Evolutionary conservation across 1,140 invertebrate genomes (phyloP).

Genomic region (Trichonephila clavata): DNA sequence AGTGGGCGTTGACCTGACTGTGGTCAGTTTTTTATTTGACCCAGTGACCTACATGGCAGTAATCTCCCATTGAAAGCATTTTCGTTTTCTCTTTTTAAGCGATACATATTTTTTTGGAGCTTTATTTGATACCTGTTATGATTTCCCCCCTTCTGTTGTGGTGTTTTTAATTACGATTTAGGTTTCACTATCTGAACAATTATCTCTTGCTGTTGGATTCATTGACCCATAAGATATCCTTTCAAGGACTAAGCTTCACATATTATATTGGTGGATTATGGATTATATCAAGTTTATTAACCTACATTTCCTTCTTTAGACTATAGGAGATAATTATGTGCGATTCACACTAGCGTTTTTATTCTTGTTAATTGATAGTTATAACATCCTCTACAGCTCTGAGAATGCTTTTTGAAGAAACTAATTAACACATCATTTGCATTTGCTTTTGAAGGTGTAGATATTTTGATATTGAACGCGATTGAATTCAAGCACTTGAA

Average conservation of each 20-base stretch:
- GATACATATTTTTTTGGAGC: neutral
- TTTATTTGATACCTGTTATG: neutral
- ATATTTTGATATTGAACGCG: too few relatives aligned
- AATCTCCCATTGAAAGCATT: slow-evolving; percentile 38
- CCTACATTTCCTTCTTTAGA: neutral
- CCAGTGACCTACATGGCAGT: neutral
- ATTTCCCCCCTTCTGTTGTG: slow-evolving; percentile 1
- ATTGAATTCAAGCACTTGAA: too few relatives aligned
- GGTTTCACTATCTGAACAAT: slow-evolving; percentile 20
- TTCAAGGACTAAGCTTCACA: neutral
- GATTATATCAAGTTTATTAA: neutral
- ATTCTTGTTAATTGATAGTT: too few relatives aligned
- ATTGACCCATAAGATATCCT: slow-evolving; percentile 28
- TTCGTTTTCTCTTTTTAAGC: slow-evolving; percentile 37
- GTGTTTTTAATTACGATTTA: slow-evolving; percentile 12
- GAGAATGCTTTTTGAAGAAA: too few relatives aligned
- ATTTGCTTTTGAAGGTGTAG: too few relatives aligned
- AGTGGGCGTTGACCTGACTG: slow-evolving; percentile 50
- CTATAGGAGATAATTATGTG: neutral
- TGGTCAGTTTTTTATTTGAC: slow-evolving; percentile 38
- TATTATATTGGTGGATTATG: neutral
- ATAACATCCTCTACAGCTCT: too few relatives aligned
- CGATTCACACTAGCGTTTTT: neutral
- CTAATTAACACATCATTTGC: too few relatives aligned
- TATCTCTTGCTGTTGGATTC: neutral